Evolutionary conservation across 2,888 invertebrate genomes (phyloP).

Genomic region (Synanthedon vespiformis): DNA sequence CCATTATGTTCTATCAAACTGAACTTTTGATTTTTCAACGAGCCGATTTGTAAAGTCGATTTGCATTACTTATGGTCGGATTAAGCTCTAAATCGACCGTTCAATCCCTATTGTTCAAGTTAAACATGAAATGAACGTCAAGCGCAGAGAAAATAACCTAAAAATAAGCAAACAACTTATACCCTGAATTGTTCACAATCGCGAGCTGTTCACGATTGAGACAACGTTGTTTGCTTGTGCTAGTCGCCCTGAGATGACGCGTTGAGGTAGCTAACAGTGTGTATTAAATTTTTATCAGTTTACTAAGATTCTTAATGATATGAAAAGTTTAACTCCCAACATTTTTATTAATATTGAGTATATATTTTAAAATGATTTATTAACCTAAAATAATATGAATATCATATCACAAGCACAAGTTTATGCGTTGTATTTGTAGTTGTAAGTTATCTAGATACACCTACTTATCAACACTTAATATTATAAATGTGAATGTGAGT

Average conservation of each 20-base stretch:
- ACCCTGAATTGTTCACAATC: conserved; percentile 18
- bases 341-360: too few relatives aligned
- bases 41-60: too few relatives aligned
- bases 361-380: too few relatives aligned
- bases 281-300: not conserved
- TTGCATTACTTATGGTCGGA: not conserved
- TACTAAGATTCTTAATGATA: not conserved
- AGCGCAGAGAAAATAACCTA: conserved; percentile 10
- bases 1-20: too few relatives aligned
- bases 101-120: not conserved
- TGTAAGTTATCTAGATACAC: too few relatives aligned
- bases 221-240: conserved; percentile 31
- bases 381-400: too few relatives aligned
- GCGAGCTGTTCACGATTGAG: conserved; percentile 26
- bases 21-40: too few relatives aligned
- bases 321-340: too few relatives aligned
- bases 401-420: too few relatives aligned
- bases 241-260: conserved; percentile 11
- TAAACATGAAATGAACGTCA: conserved; percentile 1
- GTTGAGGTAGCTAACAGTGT: conserved; percentile 16
- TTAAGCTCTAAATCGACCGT: not conserved
- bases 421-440: too few relatives aligned
- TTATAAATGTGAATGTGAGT: too few relatives aligned
- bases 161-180: conserved; percentile 29
- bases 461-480: too few relatives aligned